Evolutionary conservation across 2,797 vertebrate genomes (phyloP), one percentile per base, ranked within the genome.

Genomic region (Acanthis flammea): DNA sequence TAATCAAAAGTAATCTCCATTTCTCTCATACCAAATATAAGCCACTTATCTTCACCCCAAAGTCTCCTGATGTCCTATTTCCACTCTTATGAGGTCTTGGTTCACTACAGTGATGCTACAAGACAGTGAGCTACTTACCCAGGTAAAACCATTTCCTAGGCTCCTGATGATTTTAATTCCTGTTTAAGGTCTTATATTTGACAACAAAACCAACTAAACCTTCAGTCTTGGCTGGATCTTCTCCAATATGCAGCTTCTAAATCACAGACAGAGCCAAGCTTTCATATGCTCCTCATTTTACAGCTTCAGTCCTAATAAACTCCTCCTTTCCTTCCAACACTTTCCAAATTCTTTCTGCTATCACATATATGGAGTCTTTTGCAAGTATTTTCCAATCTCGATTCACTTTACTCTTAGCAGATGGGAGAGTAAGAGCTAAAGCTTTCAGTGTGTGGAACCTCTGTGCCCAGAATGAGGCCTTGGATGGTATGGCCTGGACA

Each of bases 161-260:
- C 62, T 89, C 44, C 67, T 55, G 79, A 44, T 83, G 79, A 79
- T 37, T 92, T 93, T 47, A 83, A 83, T 70, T 92, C 65, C 47
- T 79, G 14, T 78, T 89, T 70, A 81, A 94, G 10, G 44, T 12
- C 33, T 91, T 94, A 75, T 91, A 95, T 68, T 89, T 87, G 76
- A 87, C 50, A 88, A 80, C 1, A 72, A 74, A 89, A 93, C 35
- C n/a, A 72, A 80, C 63, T 35, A 91, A 75, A 70, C 14, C 41
- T 80, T 83, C 63, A 68, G 15, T 70, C 71, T 87, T 70, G 27
- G 30, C 72, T 89, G 65, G 35, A 70, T 70, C 50, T 83, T 63
- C 83, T 89, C 28, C 58, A 75, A 73, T 2, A 5, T 6, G 81
- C 62, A 65, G 35, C 24, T 84, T 51, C 71, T 45, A 81, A 27